These are phyloP conservation scores for Luehdorfia chinensis DNA, from an alignment of 1,140 invertebrate species.

Conservation along the genomic window DNA sequence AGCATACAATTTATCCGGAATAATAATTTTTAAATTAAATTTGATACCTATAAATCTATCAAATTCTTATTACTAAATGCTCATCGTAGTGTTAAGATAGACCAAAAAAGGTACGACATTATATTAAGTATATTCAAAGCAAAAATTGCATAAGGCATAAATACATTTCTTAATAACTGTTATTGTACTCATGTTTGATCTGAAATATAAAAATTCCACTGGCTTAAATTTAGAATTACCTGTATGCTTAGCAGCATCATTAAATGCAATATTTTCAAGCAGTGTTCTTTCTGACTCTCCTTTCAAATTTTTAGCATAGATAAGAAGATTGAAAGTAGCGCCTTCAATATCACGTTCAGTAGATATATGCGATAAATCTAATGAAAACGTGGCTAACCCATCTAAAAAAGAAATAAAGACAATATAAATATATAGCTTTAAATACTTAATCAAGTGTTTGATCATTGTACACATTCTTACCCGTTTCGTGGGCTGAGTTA, in stretches of 20 bases:
- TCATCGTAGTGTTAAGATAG: no score
- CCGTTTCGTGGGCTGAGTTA: slow-evolving; percentile 75
- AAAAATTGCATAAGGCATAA: no score
- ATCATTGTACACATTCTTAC: slow-evolving; percentile 35
- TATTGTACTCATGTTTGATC: no score
- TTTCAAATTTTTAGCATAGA: slow-evolving; percentile 92
- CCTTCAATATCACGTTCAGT: slow-evolving; percentile 75
- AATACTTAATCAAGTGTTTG: neutral
- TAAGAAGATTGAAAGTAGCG: slow-evolving; percentile 84
- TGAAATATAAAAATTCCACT: no score
- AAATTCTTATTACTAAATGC: no score
- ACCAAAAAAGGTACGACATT: no score
- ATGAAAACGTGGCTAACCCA: slow-evolving; percentile 80
- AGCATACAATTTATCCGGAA: no score
- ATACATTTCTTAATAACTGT: no score
- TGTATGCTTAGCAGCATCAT: slow-evolving; percentile 90
- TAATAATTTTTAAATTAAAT: no score
- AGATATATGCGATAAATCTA: slow-evolving; percentile 81
- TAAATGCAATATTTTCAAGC: slow-evolving; percentile 90
- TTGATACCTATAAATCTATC: no score
- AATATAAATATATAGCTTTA: neutral
- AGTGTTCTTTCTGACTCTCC: slow-evolving; percentile 88
- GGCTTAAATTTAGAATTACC: no score
- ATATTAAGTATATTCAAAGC: no score
- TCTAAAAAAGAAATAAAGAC: slow-evolving; percentile 34